Conservation (phyloP, 2,888 invertebrate species). For the Anodontia alba region DNA sequence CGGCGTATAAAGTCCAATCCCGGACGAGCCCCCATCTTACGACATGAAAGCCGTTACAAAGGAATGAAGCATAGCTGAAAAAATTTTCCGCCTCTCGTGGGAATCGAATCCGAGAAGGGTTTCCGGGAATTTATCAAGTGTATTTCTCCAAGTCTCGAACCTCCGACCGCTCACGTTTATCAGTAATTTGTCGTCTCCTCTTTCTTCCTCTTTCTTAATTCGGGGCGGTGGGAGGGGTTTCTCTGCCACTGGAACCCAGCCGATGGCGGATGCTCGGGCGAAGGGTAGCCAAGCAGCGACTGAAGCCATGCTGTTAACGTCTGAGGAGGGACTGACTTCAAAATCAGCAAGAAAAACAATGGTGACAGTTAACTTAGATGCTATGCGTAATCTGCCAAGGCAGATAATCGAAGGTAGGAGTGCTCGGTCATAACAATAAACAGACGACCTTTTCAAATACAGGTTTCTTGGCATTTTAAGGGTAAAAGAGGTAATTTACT, state of each 20-base stretch:
- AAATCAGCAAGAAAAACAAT: conserved; percentile 17
- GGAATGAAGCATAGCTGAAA: too few species aligned
- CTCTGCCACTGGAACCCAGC: conserved; percentile 99
- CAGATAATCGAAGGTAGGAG: too few species aligned
- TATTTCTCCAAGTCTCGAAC: conserved; percentile 99
- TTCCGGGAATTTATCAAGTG: conserved; percentile 99
- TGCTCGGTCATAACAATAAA: too few species aligned
- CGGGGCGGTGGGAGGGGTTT: conserved; percentile 99
- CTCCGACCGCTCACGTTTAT: conserved; percentile 97
- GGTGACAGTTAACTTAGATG: conserved; percentile 12
- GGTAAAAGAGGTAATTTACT: too few species aligned
- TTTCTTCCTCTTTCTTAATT: conserved; percentile 94
- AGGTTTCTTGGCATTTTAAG: too few species aligned
- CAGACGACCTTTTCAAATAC: too few species aligned
- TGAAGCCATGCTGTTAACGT: conserved; percentile 93
- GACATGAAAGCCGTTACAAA: too few species aligned
- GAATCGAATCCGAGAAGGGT: conserved; percentile 98
- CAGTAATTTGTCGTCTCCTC: conserved; percentile 95
- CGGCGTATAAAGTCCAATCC: too few species aligned
- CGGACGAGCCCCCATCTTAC: too few species aligned
- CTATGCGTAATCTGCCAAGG: too few species aligned
- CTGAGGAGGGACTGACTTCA: conserved; percentile 12
- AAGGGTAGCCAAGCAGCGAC: conserved; percentile 99
- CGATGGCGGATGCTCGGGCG: conserved; percentile 99
- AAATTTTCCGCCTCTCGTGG: too few species aligned